A percentile compares a stretch with the other conserved stretches of the same genome.
Conservation (phyloP, 1,140 invertebrate species). For the Camponotus floridanus region DNA sequence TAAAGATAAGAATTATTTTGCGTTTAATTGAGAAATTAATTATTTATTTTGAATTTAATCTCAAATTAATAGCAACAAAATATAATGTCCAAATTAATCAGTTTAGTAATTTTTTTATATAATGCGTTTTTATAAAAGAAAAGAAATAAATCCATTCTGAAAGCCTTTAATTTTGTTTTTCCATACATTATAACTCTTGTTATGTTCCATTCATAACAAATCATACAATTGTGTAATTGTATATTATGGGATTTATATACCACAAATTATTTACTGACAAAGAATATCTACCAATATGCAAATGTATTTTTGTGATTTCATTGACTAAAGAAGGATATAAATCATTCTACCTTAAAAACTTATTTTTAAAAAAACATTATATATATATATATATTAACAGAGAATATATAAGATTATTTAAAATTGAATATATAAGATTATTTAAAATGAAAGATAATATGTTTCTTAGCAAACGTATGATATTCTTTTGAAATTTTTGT, state of each 20-base stretch:
- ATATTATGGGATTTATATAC: not conserved
- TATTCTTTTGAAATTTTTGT: constrained; percentile 26
- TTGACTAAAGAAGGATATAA: not conserved
- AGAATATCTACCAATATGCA: constrained; percentile 34
- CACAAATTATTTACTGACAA: constrained; percentile 19
- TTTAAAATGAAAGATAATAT: not conserved
- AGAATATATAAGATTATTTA: not conserved
- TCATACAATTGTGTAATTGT: not conserved
- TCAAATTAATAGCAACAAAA: not conserved
- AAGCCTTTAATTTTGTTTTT: constrained; percentile 17
- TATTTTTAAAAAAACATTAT: not conserved
- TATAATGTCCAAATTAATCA: not conserved
- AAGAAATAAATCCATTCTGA: constrained; percentile 15
- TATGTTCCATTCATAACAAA: constrained; percentile 3
- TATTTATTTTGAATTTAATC: not conserved
- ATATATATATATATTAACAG: not conserved
- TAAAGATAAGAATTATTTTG: not conserved
- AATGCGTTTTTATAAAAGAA: constrained; percentile 1
- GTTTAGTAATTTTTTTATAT: constrained; percentile 8
- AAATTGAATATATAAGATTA: not conserved
- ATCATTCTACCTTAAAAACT: not conserved
- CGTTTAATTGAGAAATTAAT: not conserved
- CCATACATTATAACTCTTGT: not conserved
- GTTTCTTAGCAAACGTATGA: not conserved
- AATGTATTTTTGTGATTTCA: not conserved